phyloP scores from a whole-genome alignment of 1,140 invertebrate species.

The Hyphantria cunea region DNA sequence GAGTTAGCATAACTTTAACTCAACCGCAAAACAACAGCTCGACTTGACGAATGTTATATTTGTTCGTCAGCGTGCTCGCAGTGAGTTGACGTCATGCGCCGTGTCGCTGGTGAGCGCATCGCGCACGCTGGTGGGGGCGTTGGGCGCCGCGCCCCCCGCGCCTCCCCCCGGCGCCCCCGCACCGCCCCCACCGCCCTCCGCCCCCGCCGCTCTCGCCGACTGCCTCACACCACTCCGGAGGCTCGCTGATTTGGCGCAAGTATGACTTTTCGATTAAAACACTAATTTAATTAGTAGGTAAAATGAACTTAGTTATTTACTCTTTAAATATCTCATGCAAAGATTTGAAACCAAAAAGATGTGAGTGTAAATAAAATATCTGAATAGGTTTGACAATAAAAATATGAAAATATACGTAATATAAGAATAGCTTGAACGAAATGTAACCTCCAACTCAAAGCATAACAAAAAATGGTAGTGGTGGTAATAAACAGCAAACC shows the following conservation, averaged over 20 bases:
- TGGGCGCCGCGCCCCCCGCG: slow-evolving; percentile 83
- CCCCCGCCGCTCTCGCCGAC: slow-evolving; percentile 85
- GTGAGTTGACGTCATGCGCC: slow-evolving; percentile 90
- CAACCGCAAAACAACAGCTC: neutral
- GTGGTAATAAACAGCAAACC: too few species aligned
- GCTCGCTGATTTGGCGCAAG: slow-evolving; percentile 86
- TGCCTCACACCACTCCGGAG: slow-evolving; percentile 87
- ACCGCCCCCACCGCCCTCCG: slow-evolving; percentile 57
- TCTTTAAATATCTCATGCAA: too few species aligned
- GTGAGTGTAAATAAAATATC: too few species aligned
- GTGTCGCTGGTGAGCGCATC: slow-evolving; percentile 91
- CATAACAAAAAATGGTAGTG: too few species aligned
- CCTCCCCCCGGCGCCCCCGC: too few species aligned
- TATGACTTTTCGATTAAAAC: slow-evolving; percentile 29
- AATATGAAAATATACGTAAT: too few species aligned
- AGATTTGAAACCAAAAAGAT: too few species aligned
- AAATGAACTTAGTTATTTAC: too few species aligned
- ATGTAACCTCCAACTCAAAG: too few species aligned
- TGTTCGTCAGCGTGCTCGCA: slow-evolving; percentile 84
- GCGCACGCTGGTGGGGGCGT: slow-evolving; percentile 90
- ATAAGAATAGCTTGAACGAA: too few species aligned
- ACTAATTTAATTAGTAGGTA: slow-evolving; percentile 9
- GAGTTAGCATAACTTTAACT: too few species aligned
- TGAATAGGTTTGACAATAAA: too few species aligned
- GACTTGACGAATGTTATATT: neutral